A percentile compares a stretch with the other conserved stretches of the same genome.
Conservation (phyloP, 1,140 invertebrate species). For the Zophobas morio region DNA sequence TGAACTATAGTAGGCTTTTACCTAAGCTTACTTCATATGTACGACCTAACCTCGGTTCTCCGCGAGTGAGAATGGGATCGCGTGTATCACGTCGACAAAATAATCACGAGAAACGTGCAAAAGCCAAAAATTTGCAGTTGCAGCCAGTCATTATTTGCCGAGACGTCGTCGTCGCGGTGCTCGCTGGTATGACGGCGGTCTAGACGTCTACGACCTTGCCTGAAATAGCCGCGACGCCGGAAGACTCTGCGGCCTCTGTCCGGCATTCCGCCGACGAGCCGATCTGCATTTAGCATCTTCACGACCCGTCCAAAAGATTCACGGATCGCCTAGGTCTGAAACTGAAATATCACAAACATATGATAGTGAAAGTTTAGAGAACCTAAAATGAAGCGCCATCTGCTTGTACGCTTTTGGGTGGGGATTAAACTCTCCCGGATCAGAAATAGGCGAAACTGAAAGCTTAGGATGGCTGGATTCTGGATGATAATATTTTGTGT, state of each 20-base stretch:
- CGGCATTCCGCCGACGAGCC: conserved; percentile 44
- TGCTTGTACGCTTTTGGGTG: too few relatives aligned
- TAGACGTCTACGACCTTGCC: conserved; percentile 62
- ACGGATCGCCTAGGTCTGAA: conserved; percentile 32
- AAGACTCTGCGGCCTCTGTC: conserved; percentile 55
- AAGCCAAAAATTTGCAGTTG: conserved; percentile 3
- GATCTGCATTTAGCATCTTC: conserved; percentile 47
- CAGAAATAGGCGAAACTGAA: too few relatives aligned
- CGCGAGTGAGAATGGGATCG: too few relatives aligned
- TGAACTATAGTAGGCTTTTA: too few relatives aligned
- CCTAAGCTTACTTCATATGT: not conserved
- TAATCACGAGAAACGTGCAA: not conserved
- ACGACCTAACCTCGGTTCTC: too few relatives aligned
- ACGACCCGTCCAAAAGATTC: conserved; percentile 24
- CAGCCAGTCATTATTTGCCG: conserved; percentile 20
- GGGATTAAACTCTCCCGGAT: too few relatives aligned
- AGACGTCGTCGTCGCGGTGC: conserved; percentile 27
- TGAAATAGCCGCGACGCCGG: conserved; percentile 61
- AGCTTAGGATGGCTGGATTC: too few relatives aligned
- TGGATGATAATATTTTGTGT: too few relatives aligned
- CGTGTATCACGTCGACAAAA: too few relatives aligned
- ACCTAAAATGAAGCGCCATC: not conserved
- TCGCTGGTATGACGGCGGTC: conserved; percentile 49
- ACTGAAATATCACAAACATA: conserved; percentile 12
- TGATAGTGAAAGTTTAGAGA: conserved; percentile 1